phyloP scores from a whole-genome alignment of 2,113 vertebrate species.

The Pan troglodytes region DNA sequence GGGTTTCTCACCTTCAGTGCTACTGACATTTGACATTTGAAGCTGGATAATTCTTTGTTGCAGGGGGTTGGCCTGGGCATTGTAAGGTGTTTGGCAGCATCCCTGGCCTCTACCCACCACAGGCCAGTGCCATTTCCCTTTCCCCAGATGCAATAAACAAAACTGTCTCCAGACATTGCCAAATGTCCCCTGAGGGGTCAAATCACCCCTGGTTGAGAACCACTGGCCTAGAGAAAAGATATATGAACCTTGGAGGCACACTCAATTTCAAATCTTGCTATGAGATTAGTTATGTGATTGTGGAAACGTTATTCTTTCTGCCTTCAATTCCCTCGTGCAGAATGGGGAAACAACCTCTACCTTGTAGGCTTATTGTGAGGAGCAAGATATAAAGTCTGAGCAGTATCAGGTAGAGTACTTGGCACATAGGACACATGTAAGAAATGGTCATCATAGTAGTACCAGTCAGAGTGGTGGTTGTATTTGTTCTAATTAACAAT shows the following conservation, averaged over 20 bases:
- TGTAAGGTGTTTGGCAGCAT: too few relatives aligned
- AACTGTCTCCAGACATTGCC: neutral
- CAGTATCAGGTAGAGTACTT: neutral
- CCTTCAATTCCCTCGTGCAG: neutral
- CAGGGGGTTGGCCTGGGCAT: neutral
- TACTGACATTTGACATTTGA: neutral
- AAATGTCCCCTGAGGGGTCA: neutral
- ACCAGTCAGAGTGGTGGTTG: neutral
- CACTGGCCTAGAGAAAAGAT: neutral
- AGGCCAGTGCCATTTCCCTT: neutral
- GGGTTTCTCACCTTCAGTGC: neutral
- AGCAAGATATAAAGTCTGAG: neutral
- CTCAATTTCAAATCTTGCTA: neutral
- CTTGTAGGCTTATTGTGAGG: neutral
- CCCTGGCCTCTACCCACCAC: neutral
- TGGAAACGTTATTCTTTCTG: neutral
- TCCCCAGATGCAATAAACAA: neutral
- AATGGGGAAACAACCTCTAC: neutral
- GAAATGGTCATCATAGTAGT: neutral
- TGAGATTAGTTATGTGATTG: neutral
- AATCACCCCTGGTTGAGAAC: neutral
- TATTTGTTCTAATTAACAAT: neutral
- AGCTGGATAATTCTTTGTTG: neutral
- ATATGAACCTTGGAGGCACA: neutral
- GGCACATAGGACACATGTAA: neutral